phyloP scores from a whole-genome alignment of 2,797 vertebrate genomes.

The Hippopotamyrus pictus region DNA sequence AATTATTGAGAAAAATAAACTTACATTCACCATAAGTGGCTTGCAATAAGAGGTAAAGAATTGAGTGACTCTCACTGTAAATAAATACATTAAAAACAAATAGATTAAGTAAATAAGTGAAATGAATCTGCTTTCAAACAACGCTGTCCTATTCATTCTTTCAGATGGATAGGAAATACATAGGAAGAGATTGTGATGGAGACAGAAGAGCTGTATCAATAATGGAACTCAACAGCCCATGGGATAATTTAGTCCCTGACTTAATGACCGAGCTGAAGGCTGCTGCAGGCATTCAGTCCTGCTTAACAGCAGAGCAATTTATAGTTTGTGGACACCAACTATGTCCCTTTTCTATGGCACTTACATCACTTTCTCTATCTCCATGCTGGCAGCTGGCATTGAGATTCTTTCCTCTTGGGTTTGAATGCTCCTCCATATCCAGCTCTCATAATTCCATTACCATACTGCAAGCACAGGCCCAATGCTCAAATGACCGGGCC shows the following conservation, averaged over 20 bases:
- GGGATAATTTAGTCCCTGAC: neutral
- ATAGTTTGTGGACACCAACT: neutral
- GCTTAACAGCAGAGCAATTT: constrained; percentile 1
- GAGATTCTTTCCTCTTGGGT: neutral
- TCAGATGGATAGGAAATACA: neutral
- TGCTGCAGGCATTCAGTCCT: neutral
- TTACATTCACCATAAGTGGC: neutral
- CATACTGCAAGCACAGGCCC: neutral
- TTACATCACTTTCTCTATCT: neutral
- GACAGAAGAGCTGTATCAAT: neutral
- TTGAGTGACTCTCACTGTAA: neutral
- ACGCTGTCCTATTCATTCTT: neutral
- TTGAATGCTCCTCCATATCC: neutral
- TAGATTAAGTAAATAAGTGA: neutral
- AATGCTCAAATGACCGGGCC: neutral
- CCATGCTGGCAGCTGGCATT: neutral
- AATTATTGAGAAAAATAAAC: neutral
- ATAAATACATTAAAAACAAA: neutral
- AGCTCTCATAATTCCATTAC: neutral
- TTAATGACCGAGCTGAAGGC: neutral
- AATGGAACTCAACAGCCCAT: neutral
- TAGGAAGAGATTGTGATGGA: neutral
- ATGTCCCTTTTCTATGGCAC: neutral
- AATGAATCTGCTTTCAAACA: neutral
- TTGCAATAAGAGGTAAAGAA: neutral